A percentile compares a stretch with the other conserved stretches of the same genome.
Conservation (phyloP, 2,888 invertebrate genomes). For the Scaptomyza parva region DNA sequence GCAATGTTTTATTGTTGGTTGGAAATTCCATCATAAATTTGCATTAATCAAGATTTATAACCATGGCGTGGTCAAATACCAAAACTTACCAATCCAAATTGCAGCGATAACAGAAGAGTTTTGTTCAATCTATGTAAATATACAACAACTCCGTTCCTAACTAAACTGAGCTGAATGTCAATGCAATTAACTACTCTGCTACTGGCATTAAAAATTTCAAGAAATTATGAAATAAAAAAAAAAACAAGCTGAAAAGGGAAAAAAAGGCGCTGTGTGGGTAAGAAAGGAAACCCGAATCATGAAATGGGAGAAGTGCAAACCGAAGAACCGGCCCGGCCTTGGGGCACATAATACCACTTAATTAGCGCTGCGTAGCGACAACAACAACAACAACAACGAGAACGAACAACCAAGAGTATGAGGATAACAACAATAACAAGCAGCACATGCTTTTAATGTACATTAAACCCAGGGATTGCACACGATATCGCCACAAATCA, state of each 20-base stretch:
- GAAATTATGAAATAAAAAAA: constrained; percentile 9
- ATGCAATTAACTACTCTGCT: constrained; percentile 36
- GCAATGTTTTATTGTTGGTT: background rate
- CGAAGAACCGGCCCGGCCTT: background rate
- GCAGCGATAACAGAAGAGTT: background rate
- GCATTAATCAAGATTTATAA: background rate
- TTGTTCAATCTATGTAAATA: background rate
- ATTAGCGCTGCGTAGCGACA: constrained; percentile 46
- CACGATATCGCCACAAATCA: constrained; percentile 59
- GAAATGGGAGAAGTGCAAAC: constrained; percentile 14
- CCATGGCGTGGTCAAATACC: background rate
- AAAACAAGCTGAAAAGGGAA: constrained; percentile 15
- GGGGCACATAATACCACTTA: constrained; percentile 50
- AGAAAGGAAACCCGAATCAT: background rate
- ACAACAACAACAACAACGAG: constrained; percentile 23
- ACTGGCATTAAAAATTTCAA: constrained; percentile 1
- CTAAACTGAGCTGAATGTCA: constrained; percentile 24
- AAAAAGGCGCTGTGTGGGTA: background rate
- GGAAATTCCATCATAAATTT: background rate
- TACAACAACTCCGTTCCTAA: background rate
- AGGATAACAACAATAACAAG: constrained; percentile 24
- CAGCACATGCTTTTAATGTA: constrained; percentile 46
- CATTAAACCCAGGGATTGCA: constrained; percentile 45
- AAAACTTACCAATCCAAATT: background rate
- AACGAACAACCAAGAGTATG: too few species aligned